These are phyloP conservation scores for Mycalesis mineus DNA, from an alignment of 2,888 invertebrate species.

Conservation along the genomic window DNA sequence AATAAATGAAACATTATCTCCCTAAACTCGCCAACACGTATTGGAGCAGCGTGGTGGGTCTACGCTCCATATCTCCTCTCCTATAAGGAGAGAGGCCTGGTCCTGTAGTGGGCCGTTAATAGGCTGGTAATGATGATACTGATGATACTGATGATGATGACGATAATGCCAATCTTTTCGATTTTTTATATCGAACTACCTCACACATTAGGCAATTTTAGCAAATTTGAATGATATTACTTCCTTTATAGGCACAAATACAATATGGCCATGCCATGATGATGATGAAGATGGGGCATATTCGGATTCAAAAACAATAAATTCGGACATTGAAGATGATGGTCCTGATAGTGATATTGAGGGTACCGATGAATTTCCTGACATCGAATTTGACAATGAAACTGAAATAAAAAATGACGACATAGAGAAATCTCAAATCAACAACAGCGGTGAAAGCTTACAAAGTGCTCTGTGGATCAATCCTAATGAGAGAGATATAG, in stretches of 20 bases:
- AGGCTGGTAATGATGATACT: no score
- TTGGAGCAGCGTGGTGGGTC: no score
- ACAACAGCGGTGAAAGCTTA: constrained; percentile 57
- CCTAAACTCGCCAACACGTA: no score
- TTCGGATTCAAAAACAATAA: constrained; percentile 65
- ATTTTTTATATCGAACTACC: no score
- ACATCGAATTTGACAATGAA: constrained; percentile 56
- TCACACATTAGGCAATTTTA: no score
- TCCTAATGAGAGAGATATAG: constrained; percentile 72
- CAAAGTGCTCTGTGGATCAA: constrained; percentile 66
- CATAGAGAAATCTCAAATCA: constrained; percentile 38
- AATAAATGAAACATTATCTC: no score
- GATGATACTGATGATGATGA: no score
- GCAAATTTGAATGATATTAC: not conserved
- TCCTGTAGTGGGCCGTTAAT: no score
- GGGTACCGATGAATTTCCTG: constrained; percentile 58
- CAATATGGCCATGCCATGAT: constrained; percentile 68
- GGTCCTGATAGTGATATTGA: constrained; percentile 56
- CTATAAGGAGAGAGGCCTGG: no score
- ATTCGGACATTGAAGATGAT: constrained; percentile 65
- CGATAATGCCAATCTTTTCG: no score
- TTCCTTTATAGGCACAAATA: constrained; percentile 55
- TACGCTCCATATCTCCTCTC: no score
- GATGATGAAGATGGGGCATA: constrained; percentile 68
- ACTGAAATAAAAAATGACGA: constrained; percentile 56